Conservation (phyloP, 1,140 invertebrate genomes). For the fruit fly (Drosophila melanogaster) region DNA sequence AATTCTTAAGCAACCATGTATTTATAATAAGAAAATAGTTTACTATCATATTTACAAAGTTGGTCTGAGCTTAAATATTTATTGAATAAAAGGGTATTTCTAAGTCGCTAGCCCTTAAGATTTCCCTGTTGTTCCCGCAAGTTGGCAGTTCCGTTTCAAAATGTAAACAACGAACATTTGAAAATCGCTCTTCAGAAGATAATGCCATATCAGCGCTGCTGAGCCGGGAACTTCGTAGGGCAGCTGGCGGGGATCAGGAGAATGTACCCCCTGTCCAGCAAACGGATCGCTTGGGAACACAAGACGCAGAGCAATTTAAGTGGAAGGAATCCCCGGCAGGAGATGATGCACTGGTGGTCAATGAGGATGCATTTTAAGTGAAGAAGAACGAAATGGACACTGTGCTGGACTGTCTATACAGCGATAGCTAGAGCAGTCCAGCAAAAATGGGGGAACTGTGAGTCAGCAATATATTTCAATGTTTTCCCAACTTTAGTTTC, state of each 20-base stretch:
- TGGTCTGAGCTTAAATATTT: no score
- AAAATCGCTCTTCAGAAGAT: neutral
- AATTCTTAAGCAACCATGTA: no score
- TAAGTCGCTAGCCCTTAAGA: no score
- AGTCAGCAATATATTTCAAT: neutral
- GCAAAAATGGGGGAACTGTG: neutral
- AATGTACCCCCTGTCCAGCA: neutral
- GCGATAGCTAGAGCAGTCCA: slow-evolving; percentile 6
- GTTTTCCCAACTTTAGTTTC: no score
- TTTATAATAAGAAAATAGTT: no score
- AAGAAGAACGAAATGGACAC: neutral
- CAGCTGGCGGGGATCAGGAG: neutral
- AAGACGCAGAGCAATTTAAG: neutral
- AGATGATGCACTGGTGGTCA: neutral
- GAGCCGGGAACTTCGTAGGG: no score
- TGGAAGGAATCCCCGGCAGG: neutral
- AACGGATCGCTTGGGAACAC: neutral
- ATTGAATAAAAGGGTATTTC: neutral
- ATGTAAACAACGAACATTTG: slow-evolving; percentile 1
- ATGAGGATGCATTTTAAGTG: neutral
- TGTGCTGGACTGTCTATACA: slow-evolving; percentile 2
- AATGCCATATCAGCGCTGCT: slow-evolving; percentile 39
- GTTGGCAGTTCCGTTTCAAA: slow-evolving; percentile 8
- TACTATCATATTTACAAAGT: no score
- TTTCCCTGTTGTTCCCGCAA: neutral